Evolutionary conservation across 2,888 invertebrate species (phyloP).

Genomic region (Sphecodes monilicornis): DNA sequence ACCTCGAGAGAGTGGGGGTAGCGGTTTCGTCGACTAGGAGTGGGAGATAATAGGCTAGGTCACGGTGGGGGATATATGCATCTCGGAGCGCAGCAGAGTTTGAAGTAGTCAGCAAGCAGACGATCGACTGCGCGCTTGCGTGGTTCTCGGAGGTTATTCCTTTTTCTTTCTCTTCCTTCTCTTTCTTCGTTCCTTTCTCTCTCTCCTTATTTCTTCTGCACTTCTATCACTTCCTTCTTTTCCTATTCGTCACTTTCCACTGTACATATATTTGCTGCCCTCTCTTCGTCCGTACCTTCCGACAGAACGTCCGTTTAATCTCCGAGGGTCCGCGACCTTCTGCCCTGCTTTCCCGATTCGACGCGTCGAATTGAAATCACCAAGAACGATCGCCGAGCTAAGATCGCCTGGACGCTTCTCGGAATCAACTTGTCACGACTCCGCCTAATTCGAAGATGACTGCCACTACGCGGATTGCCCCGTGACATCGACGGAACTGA

Average conservation of each 20-base stretch:
- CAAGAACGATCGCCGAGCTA: constrained; percentile 15
- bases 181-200: background rate
- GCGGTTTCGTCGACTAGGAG: background rate
- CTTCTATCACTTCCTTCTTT: background rate
- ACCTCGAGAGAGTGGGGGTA: background rate
- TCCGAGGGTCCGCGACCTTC: constrained; percentile 66
- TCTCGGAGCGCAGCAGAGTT: constrained; percentile 49
- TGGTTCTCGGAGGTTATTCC: constrained; percentile 66
- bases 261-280: background rate
- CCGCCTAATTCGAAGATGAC: background rate
- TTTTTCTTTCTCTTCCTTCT: constrained; percentile 22
- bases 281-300: constrained; percentile 16
- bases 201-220: constrained; percentile 20
- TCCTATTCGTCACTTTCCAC: constrained; percentile 4
- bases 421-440: background rate
- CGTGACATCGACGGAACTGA: background rate
- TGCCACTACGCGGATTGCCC: background rate
- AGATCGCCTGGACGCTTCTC: background rate
- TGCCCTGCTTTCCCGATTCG: constrained; percentile 54
- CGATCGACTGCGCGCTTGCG: constrained; percentile 82
- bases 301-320: constrained; percentile 42
- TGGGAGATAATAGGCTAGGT: constrained; percentile 9
- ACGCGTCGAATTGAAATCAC: constrained; percentile 67
- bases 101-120: constrained; percentile 80
- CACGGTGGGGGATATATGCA: constrained; percentile 53